These are phyloP conservation scores for Triplophysa tibetana DNA, from an alignment of 2,113 vertebrate species.

Conservation along the genomic window DNA sequence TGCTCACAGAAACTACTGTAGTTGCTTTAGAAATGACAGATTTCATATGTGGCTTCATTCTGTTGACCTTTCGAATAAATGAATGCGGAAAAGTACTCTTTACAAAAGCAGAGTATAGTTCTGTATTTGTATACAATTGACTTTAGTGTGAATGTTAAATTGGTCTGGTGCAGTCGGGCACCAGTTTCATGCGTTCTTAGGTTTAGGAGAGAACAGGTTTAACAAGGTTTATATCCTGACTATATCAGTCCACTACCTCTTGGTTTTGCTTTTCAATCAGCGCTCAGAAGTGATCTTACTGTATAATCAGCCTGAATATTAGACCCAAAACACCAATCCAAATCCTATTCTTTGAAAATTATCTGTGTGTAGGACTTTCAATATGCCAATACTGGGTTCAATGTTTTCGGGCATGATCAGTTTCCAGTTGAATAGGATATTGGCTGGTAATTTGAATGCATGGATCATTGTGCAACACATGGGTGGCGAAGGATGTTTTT, in stretches of 20 bases:
- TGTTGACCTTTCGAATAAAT: no score
- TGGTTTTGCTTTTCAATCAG: constrained; percentile 62
- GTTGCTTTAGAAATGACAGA: no score
- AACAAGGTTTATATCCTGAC: constrained; percentile 46
- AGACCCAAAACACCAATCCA: constrained; percentile 43
- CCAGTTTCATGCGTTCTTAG: background rate
- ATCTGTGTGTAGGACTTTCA: constrained; percentile 68
- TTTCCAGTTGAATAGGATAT: constrained; percentile 60
- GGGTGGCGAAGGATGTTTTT: constrained; percentile 24
- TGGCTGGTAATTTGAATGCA: constrained; percentile 40
- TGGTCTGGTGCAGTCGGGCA: background rate
- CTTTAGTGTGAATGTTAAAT: background rate
- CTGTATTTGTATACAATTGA: background rate
- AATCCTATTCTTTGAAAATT: constrained; percentile 71
- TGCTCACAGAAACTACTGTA: no score
- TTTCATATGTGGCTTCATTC: no score
- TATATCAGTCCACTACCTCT: constrained; percentile 59
- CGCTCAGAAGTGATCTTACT: constrained; percentile 61
- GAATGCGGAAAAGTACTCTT: no score
- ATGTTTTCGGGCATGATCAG: constrained; percentile 58
- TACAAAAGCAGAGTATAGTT: no score
- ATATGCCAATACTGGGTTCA: constrained; percentile 54
- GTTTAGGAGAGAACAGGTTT: constrained; percentile 11
- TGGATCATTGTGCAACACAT: constrained; percentile 14
- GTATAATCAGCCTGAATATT: constrained; percentile 58